Evolutionary conservation across 2,888 invertebrate species (phyloP).

Genomic region (Drymonia ruficornis): DNA sequence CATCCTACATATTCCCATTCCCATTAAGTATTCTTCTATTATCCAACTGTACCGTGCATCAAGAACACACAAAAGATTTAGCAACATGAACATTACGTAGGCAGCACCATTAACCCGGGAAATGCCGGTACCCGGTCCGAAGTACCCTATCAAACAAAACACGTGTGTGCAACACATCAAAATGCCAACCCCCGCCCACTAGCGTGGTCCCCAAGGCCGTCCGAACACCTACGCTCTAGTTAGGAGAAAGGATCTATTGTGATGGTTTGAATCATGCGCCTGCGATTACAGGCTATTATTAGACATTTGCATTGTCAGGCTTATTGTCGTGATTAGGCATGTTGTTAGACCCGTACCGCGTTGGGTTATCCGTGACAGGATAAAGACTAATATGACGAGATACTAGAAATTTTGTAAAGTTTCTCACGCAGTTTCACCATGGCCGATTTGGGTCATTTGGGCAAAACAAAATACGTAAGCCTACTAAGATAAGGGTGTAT

Average conservation of each 20-base stretch:
- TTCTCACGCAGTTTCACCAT: not conserved
- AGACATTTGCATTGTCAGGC: constrained; percentile 53
- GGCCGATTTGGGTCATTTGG: too few relatives aligned
- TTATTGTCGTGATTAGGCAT: constrained; percentile 39
- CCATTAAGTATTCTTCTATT: too few relatives aligned
- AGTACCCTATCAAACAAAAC: constrained; percentile 26
- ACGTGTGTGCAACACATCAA: constrained; percentile 46
- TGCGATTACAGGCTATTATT: constrained; percentile 57
- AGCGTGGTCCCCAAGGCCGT: constrained; percentile 59
- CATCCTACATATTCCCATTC: too few relatives aligned
- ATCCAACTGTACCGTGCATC: too few relatives aligned
- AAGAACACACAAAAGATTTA: not conserved
- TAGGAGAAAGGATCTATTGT: constrained; percentile 77
- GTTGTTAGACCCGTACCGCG: constrained; percentile 37
- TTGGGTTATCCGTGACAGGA: constrained; percentile 37
- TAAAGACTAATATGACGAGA: constrained; percentile 25
- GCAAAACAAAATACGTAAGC: too few relatives aligned
- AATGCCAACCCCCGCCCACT: constrained; percentile 56
- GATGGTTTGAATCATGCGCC: constrained; percentile 58
- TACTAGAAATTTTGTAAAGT: not conserved
- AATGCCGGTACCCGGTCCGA: not conserved
- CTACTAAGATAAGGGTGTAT: too few relatives aligned
- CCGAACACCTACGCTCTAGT: constrained; percentile 70
- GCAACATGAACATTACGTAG: not conserved
- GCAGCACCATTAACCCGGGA: not conserved